These are phyloP conservation scores for Artibeus lituratus DNA, from an alignment of 2,797 vertebrate genomes.

Conservation along the genomic window DNA sequence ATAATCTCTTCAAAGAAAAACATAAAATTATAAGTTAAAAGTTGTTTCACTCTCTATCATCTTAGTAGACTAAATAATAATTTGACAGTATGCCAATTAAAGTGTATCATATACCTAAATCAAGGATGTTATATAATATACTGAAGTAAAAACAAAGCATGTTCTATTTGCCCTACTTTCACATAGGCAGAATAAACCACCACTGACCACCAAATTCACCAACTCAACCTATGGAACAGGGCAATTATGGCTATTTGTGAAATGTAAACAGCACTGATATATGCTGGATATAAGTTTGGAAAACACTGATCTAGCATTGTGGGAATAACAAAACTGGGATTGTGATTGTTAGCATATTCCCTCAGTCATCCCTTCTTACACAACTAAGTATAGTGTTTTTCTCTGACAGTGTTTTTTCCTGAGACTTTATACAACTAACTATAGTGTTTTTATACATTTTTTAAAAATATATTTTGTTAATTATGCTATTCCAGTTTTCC, in stretches of 20 bases:
- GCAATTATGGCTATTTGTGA: not conserved
- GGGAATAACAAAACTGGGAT: not conserved
- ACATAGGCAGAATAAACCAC: not conserved
- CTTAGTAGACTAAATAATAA: not conserved
- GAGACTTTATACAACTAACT: not conserved
- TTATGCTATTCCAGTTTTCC: not conserved
- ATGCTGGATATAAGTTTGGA: too few species aligned
- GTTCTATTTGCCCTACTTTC: not conserved
- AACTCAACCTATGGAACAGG: not conserved
- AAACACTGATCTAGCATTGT: not conserved
- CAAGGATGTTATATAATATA: not conserved
- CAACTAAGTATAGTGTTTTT: not conserved
- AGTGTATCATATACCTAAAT: not conserved
- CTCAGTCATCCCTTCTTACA: not conserved
- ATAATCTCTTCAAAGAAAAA: constrained; percentile 9
- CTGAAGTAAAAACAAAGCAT: not conserved
- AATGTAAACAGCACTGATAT: not conserved
- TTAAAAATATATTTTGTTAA: not conserved
- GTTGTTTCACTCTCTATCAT: not conserved
- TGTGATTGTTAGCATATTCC: not conserved
- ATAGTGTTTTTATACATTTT: not conserved
- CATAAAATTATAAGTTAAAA: constrained; percentile 11
- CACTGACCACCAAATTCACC: not conserved
- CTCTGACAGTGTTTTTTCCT: not conserved
- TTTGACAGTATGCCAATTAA: not conserved